Evolutionary conservation across 1,140 invertebrate species (phyloP).

Genomic region (Aphelenchoides besseyi): DNA sequence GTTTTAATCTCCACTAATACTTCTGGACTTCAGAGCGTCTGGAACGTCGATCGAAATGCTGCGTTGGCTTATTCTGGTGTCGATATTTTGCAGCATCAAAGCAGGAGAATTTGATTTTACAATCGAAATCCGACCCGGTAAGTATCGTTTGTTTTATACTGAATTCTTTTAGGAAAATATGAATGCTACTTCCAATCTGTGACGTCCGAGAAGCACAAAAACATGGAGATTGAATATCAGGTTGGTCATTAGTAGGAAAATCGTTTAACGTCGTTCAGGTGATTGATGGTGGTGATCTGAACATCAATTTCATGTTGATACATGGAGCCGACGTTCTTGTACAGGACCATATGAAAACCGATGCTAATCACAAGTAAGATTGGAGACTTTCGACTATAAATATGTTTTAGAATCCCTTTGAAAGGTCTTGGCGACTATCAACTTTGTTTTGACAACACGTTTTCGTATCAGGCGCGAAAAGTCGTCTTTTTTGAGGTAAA

Average conservation of each 20-base stretch:
- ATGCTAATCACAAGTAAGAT: constrained; percentile 63
- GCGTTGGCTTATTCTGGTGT: background rate
- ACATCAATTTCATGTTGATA: constrained; percentile 63
- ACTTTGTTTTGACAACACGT: constrained; percentile 66
- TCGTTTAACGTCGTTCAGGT: constrained; percentile 61
- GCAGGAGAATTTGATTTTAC: constrained; percentile 46
- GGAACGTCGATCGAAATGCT: no score
- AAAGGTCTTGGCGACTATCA: constrained; percentile 63
- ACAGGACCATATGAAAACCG: constrained; percentile 61
- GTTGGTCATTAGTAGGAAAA: constrained; percentile 43
- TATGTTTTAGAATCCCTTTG: constrained; percentile 37
- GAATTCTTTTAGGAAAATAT: constrained; percentile 26
- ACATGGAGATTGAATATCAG: constrained; percentile 64
- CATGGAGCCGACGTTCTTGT: constrained; percentile 60
- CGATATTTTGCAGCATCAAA: background rate
- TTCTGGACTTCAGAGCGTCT: no score
- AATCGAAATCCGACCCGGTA: constrained; percentile 38
- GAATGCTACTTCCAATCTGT: constrained; percentile 63
- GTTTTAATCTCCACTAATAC: constrained; percentile 10
- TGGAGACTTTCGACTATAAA: background rate
- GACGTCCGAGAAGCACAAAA: constrained; percentile 52
- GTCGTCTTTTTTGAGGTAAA: constrained; percentile 64
- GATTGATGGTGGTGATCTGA: constrained; percentile 65
- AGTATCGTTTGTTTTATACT: constrained; percentile 7
- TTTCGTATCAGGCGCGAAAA: constrained; percentile 64